Evolutionary conservation across 2,797 vertebrate genomes (phyloP).

Genomic region (Orientallactaga sibirica): DNA sequence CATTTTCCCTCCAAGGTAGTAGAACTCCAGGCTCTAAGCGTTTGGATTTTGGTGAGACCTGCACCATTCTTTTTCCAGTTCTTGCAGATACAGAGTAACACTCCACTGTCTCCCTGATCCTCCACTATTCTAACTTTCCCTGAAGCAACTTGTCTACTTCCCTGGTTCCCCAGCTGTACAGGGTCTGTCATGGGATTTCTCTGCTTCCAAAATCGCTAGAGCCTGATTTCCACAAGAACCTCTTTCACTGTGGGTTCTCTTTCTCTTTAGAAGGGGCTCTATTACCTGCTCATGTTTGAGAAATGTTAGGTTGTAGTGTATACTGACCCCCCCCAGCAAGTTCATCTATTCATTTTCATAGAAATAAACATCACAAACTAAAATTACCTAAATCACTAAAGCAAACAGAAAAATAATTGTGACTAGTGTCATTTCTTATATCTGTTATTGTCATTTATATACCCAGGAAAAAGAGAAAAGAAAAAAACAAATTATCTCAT

Average conservation of each 20-base stretch:
- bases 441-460: neutral
- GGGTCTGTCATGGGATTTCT: too few relatives aligned
- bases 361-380: neutral
- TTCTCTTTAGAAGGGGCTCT: neutral
- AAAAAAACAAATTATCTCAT: too few relatives aligned
- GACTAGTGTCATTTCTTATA: neutral
- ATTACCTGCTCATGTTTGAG: neutral
- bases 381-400: conserved; percentile 29
- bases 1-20: neutral
- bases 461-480: neutral
- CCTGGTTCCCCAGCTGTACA: neutral
- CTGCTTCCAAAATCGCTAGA: neutral
- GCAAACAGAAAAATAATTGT: neutral
- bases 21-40: neutral
- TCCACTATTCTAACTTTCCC: neutral
- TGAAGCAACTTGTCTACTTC: too few relatives aligned
- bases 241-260: neutral
- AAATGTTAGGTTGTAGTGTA: neutral
- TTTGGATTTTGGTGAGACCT: neutral
- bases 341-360: neutral
- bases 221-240: neutral
- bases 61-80: rapidly evolving
- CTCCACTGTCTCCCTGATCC: neutral
- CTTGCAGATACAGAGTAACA: neutral
- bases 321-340: neutral